These are phyloP conservation scores for Pinctada fucata DNA, from an alignment of 2,888 invertebrate species.

Conservation along the genomic window DNA sequence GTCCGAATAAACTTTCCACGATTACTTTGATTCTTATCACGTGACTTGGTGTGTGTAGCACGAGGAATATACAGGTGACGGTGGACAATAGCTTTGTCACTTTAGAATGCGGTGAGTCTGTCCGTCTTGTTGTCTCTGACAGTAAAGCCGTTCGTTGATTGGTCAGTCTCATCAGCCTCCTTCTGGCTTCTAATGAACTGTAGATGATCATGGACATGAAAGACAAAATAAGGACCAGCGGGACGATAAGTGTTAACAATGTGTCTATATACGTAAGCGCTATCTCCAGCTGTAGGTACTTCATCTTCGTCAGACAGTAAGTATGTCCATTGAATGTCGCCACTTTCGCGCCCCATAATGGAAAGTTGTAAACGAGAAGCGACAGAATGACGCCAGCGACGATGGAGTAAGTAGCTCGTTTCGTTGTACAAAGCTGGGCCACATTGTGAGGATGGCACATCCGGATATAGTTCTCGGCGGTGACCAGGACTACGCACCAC, in stretches of 20 bases:
- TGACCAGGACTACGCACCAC: conserved; percentile 43
- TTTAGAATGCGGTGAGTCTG: conserved; percentile 44
- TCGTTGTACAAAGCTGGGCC: conserved; percentile 43
- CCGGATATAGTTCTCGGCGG: conserved; percentile 46
- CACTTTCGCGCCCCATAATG: conserved; percentile 52
- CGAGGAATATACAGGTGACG: conserved; percentile 54
- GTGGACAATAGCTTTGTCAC: conserved; percentile 56
- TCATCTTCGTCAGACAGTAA: conserved; percentile 33
- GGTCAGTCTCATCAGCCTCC: conserved; percentile 36
- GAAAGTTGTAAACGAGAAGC: conserved; percentile 47
- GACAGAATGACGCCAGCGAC: conserved; percentile 38
- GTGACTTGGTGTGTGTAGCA: conserved; percentile 60
- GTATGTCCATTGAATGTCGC: conserved; percentile 23
- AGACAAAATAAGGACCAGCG: conserved; percentile 44
- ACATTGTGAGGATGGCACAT: conserved; percentile 48
- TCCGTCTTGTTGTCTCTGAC: conserved; percentile 25
- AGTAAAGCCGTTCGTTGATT: conserved; percentile 9
- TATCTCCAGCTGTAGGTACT: conserved; percentile 39
- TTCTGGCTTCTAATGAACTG: conserved; percentile 41
- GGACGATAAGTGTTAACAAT: conserved; percentile 51
- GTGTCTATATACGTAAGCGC: conserved; percentile 53
- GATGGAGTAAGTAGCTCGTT: conserved; percentile 37
- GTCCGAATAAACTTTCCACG: conserved; percentile 38
- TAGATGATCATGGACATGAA: conserved; percentile 45
- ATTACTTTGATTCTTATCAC: conserved; percentile 50